Base-by-base conservation (phyloP, 2,888 invertebrate species). In the Deilephila elpenor region DNA sequence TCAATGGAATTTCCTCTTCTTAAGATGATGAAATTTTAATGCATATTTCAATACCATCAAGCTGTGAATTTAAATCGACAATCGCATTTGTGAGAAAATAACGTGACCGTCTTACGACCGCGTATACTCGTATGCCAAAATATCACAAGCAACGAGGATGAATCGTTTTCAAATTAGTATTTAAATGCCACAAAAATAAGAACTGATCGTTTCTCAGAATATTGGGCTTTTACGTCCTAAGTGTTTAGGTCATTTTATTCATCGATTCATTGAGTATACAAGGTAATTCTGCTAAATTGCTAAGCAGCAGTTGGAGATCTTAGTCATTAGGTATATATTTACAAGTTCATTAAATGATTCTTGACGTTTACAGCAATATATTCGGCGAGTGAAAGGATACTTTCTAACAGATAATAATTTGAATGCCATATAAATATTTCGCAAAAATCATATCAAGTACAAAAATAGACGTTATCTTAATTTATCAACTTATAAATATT, bases 341-440 rank as follows among this genome's bases (percentile, higher is more conserved):
- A 60, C 25, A 29, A 29, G 29, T 29, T 14, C 19, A 19, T 62
- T 34, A 32, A 5, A 34, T 34, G 19, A 34, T 62, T 62, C 61
- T 61, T 11, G 62, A 34, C 1, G 8, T n/a, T 6, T 62, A 32
- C 34, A n/a, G 25, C 25, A 1, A 25, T 25, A 25, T 25, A 25
- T 25, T 25, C 25, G 25, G 34, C 7, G 19, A n/a, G 62, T 62
- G 32, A 62, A 62, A 32, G 62, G 19, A 11, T 34, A 34, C 34
- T 62, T 62, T 34, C 62, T 62, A 34, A 17, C 32, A 1, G n/a
- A 61, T n/a, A 61, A 61, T 61, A 29, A 34, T 34, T 34, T 62
- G 19, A 17, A 59, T 59, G 25, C 11, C 6, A 14, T 19, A 32
- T 3, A 62, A 62, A 19, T 8, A 62, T 34, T 34, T 62, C 3